These are phyloP conservation scores for Megalonaias nervosa DNA, from an alignment of 1,140 invertebrate genomes.

Conservation along the genomic window DNA sequence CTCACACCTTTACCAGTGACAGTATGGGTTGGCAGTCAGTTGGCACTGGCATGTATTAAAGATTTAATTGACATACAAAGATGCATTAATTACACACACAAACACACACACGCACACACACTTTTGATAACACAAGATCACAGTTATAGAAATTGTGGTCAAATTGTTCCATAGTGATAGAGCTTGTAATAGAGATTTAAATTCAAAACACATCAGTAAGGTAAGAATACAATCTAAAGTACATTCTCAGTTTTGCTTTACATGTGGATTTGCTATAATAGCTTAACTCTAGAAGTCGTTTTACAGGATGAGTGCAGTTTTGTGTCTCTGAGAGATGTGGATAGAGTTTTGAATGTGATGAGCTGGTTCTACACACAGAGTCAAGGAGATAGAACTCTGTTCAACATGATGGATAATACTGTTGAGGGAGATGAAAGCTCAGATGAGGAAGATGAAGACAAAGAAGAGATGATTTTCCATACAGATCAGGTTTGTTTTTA, in stretches of 20 bases:
- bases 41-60: too few relatives aligned
- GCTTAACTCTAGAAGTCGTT: not conserved
- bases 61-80: too few relatives aligned
- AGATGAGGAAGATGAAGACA: constrained; percentile 25
- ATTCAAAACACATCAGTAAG: too few relatives aligned
- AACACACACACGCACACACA: fast-evolving
- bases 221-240: not conserved
- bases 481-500: too few relatives aligned
- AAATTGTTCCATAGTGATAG: too few relatives aligned
- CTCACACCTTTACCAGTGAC: too few relatives aligned
- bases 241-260: not conserved
- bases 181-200: too few relatives aligned
- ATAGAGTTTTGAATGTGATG: constrained; percentile 52
- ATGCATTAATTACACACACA: too few relatives aligned
- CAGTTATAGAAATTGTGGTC: too few relatives aligned
- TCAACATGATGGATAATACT: constrained; percentile 14
- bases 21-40: too few relatives aligned
- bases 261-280: not conserved
- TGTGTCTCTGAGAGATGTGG: constrained; percentile 65
- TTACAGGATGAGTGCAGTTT: constrained; percentile 66
- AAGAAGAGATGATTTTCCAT: not conserved
- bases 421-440: constrained; percentile 2
- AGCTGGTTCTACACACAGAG: constrained; percentile 49
- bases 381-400: constrained; percentile 13
- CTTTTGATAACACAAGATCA: too few relatives aligned